Percentiles rank a stretch among this genome's conserved stretches.
phyloP scores from a whole-genome alignment of 2,797 vertebrate species.

The Cyprinella venusta region DNA sequence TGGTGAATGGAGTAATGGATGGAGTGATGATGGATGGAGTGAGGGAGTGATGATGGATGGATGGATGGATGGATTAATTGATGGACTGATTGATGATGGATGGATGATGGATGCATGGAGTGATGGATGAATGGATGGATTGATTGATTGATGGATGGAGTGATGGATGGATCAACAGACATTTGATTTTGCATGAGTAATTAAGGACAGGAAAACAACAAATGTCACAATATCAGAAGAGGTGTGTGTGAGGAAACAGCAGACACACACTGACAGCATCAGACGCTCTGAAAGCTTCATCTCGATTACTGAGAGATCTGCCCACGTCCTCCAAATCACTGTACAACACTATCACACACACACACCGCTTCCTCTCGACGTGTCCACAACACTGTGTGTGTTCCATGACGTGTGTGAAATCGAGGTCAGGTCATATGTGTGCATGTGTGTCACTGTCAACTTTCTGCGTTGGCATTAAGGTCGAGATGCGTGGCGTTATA shows the following conservation, averaged over 20 bases:
- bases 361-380: not conserved
- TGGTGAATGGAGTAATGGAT: too few species aligned
- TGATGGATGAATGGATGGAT: too few species aligned
- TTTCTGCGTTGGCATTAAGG: not conserved
- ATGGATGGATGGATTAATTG: too few species aligned
- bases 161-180: too few species aligned
- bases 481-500: not conserved
- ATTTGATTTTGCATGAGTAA: too few species aligned
- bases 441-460: not conserved
- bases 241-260: not conserved
- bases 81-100: too few species aligned
- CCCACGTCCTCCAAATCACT: slow-evolving; percentile 52
- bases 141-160: too few species aligned
- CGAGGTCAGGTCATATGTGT: slow-evolving; percentile 16
- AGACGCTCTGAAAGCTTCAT: not conserved
- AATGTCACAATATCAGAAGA: not conserved
- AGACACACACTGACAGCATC: not conserved
- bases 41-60: too few species aligned
- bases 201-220: not conserved
- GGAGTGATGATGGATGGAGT: too few species aligned
- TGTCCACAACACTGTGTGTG: not conserved
- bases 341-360: slow-evolving; percentile 23
- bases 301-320: not conserved
- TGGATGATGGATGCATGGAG: too few species aligned
- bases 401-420: slow-evolving; percentile 36